phyloP scores from a whole-genome alignment of 2,797 vertebrate genomes.

The Cichlasoma orientale region DNA sequence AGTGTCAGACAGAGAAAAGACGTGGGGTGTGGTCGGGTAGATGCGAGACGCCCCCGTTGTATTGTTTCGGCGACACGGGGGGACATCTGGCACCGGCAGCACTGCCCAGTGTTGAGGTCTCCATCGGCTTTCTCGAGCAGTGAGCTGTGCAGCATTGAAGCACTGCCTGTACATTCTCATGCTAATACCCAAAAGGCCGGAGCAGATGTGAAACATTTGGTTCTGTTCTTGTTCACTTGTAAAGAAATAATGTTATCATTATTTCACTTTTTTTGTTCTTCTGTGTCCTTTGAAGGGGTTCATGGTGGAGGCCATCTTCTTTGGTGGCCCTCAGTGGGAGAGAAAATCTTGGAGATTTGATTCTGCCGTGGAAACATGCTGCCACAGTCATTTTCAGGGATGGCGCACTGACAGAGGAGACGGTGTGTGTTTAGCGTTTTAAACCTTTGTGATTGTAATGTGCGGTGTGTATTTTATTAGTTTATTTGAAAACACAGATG shows the following conservation, averaged over 20 bases:
- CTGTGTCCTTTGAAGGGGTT: constrained; percentile 66
- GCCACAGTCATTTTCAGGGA: background rate
- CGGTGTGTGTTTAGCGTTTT: background rate
- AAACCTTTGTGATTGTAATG: background rate
- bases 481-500: background rate
- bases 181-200: constrained; percentile 84
- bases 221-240: constrained; percentile 92
- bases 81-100: constrained; percentile 88
- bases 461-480: background rate
- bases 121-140: constrained; percentile 82
- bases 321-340: constrained; percentile 81
- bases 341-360: background rate
- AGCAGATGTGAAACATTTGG: constrained; percentile 98
- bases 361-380: background rate
- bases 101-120: constrained; percentile 71
- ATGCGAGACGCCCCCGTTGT: constrained; percentile 57
- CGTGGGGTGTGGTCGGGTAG: constrained; percentile 83
- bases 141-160: constrained; percentile 87
- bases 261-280: constrained; percentile 71
- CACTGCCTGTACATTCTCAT: constrained; percentile 88
- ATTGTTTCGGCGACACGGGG: constrained; percentile 78
- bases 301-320: constrained; percentile 74
- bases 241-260: constrained; percentile 90
- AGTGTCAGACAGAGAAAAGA: constrained; percentile 58
- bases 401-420: background rate